Base-by-base conservation (phyloP, 2,888 invertebrate genomes). In the Agriotes lineatus region DNA sequence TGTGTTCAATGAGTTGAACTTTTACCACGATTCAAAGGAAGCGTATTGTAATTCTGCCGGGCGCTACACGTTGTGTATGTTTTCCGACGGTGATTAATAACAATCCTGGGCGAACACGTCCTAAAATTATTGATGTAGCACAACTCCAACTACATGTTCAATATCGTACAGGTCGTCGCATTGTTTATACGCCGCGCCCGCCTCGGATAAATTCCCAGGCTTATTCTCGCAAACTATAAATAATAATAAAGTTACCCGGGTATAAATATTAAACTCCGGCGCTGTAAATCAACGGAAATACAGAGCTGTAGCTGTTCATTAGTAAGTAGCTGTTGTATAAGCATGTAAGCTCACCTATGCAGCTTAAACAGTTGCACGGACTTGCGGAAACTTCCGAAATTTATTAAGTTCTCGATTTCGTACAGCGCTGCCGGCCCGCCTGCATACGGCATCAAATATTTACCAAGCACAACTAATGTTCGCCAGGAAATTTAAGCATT, bases 221-320 rank as follows among this genome's bases (percentile, higher is more conserved):
- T 52, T 33, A 52, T 52, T 33, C 18, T 14, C 52, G 4, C 10
- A 6, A 52, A 52, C 52, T 52, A 52, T 52, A 33, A 52, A 52
- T 37, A 62, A 62, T 62, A 62, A 62, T 62, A 52, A 62, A 52
- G 52, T 52, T 54, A 12, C 52, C 16, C 19, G 39, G 35, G 14
- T 62, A 62, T 62, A 62, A 62, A 62, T 62, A 62, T 62, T 52
- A 52, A 60, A 54, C 39, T 39, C 16, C 18, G 14, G 22, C 35
- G 39, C 30, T 30, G 52, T 62, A 62, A 62, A 62, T 62, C 50
- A 62, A 16, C 12, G 3, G 52, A 30, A 52, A 62, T 62, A 50
- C 22, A 37, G 22, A 25, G 25, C 22, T 50, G 61, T 42, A 35
- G 52, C 52, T 22, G 61, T 62, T 62, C 50, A 62, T 62, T 62